phyloP scores from a whole-genome alignment of 2,113 vertebrate species.

The Zosterops hypoxanthus region DNA sequence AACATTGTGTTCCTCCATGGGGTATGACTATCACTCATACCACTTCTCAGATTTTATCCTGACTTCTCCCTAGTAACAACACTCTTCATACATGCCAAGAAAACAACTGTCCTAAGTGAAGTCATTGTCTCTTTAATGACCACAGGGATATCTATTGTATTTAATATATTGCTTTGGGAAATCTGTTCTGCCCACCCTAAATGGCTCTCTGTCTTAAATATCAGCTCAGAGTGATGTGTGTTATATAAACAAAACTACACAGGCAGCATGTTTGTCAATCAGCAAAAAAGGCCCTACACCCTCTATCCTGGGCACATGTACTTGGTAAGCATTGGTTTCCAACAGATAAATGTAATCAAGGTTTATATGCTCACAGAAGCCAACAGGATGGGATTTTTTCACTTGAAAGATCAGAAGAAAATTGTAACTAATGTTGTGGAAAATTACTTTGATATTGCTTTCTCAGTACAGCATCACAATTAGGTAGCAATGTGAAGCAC shows the following conservation, averaged over 20 bases:
- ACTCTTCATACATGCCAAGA: not conserved
- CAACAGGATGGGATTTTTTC: constrained; percentile 84
- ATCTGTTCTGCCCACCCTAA: not conserved
- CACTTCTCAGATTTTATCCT: not conserved
- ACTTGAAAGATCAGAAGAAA: constrained; percentile 82
- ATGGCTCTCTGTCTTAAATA: not conserved
- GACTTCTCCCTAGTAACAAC: not conserved
- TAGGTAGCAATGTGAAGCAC: constrained; percentile 77
- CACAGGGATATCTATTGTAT: not conserved
- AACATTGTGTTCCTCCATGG: not conserved
- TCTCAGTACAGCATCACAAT: constrained; percentile 86
- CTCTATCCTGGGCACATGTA: constrained; percentile 20
- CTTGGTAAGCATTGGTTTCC: constrained; percentile 73
- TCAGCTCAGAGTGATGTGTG: not conserved
- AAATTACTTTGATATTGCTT: constrained; percentile 88
- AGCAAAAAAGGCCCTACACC: constrained; percentile 1
- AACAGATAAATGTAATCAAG: constrained; percentile 83
- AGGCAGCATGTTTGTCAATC: constrained; percentile 31
- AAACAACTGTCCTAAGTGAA: not conserved
- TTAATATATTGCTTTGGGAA: not conserved
- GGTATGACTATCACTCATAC: not conserved
- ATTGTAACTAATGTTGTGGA: constrained; percentile 87
- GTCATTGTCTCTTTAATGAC: not conserved
- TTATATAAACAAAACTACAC: constrained; percentile 10
- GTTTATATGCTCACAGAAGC: constrained; percentile 79